Base-by-base conservation (phyloP, 2,797 vertebrate species). In the Eulemur rubriventer region DNA sequence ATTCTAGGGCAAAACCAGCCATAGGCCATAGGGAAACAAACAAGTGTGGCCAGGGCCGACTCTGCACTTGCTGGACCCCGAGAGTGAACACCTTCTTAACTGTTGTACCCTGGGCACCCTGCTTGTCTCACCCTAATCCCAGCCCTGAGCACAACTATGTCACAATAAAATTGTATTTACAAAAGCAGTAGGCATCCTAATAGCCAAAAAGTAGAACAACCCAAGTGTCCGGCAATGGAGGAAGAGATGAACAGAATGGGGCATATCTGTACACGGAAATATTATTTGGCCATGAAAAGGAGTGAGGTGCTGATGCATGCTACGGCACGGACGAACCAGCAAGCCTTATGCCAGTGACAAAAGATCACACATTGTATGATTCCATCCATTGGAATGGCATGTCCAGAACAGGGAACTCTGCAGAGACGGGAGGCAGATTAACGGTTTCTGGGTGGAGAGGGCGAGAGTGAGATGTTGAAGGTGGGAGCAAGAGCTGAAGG, bases 1-100 rank as follows among this genome's bases (percentile, higher is more conserved):
- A 22, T 41, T 50, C 59, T 48, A 41, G 28, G 52, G 18, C 52
- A 78, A 38, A 43, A 33, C 30, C n/a, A 70, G 41, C 1, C 16
- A 33, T 2, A 28, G 13, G 22, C 78, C 35, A 43, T 22, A n/a
- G 61, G 9, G 33, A 79, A 78, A 72, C 3, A 30, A n/a, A 28
- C 3, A 8, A 16, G 1, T 0, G 0, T 41, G 11, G 16, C 80
- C 67, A 81, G 33, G 24, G 12, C 7, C 28, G n/a, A 28, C 48
- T 11, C 3, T 22, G 24, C 17, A 73, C 30, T 67, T 82, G 13
- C 48, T 80, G 28, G 48, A 91, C 17, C 50, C 13, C 4, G 0
- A 57, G 33, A 16, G 20, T 22, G 1, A 57, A 22, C 2, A 9
- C n/a, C 26, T 38, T 30, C 13, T 82, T 20, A 38, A 76, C 55